Evolutionary conservation across 2,888 invertebrate species (phyloP), one percentile per base, ranked within the genome.

Genomic region (Trilocha varians): DNA sequence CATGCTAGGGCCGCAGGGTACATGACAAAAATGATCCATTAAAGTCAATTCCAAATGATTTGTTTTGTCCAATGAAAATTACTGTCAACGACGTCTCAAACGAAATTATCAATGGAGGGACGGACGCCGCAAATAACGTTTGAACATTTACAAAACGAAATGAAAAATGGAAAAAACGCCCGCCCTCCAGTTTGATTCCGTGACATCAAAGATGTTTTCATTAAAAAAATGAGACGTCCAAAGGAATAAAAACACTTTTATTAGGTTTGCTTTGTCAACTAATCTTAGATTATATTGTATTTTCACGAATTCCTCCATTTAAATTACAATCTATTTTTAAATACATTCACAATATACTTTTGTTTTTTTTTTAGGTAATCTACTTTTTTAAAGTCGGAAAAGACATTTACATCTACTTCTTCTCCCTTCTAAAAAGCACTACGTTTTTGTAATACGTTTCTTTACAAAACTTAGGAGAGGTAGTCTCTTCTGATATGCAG

Each of bases 161-260:
- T 37, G 36, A 37, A 37, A 38, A 25, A 25, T 25, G 25, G 11
- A 6, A 25, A 25, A 25, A 25, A 25, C 25, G 25, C 11, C 25
- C 25, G 8, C 11, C 11, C 25, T 25, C 25, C 6, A 25, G 25
- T 25, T 15, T 14, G 13, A 11, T 38, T 5, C 13, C 13, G 32
- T 8, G 38, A 38, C 32, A 38, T 38, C 38, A 38, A 38, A 38
- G 38, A 38, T 38, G 32, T 32, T 38, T 38, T 38, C 32, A 38
- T 32, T 38, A 38, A 13, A 14, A 6, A 37, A 18, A 18, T 38
- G 5, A n/a, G 13, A 38, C 25, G 25, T 13, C 13, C 25, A 9
- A 25, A n/a, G 38, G 25, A 13, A 38, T 2, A 25, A 18, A 38
- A 6, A n/a, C 14, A 13, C 2, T n/a, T 13, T 16, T 18, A 14